Percentiles rank a stretch among this genome's conserved stretches.
phyloP scores from a whole-genome alignment of 2,888 invertebrate genomes.

The Dioctria linearis region DNA sequence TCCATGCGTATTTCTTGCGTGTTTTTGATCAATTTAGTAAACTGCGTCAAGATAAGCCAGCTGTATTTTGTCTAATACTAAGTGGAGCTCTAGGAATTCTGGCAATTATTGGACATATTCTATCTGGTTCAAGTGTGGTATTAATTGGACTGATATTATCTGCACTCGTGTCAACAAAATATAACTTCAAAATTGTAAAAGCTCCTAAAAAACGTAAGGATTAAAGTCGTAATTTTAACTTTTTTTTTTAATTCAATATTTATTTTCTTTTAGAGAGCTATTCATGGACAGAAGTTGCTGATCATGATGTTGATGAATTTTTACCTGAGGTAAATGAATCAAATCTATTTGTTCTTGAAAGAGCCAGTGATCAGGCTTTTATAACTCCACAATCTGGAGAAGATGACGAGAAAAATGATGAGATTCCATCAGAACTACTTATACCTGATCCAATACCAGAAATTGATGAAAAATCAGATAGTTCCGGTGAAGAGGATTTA shows the following conservation, averaged over 20 bases:
- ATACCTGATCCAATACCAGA: slow-evolving; percentile 70
- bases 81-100: slow-evolving; percentile 62
- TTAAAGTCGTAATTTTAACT: no score
- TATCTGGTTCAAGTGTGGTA: slow-evolving; percentile 67
- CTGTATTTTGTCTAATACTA: slow-evolving; percentile 64
- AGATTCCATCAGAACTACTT: slow-evolving; percentile 68
- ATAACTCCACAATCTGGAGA: slow-evolving; percentile 63
- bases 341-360: slow-evolving; percentile 67
- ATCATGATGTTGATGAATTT: slow-evolving; percentile 67
- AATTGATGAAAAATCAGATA: slow-evolving; percentile 69
- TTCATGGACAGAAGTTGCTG: slow-evolving; percentile 63
- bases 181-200: slow-evolving; percentile 67
- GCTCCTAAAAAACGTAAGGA: slow-evolving; percentile 65
- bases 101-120: slow-evolving; percentile 66
- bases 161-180: slow-evolving; percentile 66
- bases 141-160: slow-evolving; percentile 65
- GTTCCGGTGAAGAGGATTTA: slow-evolving; percentile 63
- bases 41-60: slow-evolving; percentile 65
- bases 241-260: neutral
- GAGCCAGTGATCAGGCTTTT: slow-evolving; percentile 68
- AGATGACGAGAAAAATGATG: slow-evolving; percentile 68
- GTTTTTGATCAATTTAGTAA: slow-evolving; percentile 60
- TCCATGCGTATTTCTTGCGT: slow-evolving; percentile 61
- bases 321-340: slow-evolving; percentile 68
- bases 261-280: slow-evolving; percentile 60